A percentile compares a stretch with the other conserved stretches of the same genome.
These are phyloP conservation scores for Diphyllodes magnificus DNA, from an alignment of 2,113 vertebrate genomes.

Conservation along the genomic window DNA sequence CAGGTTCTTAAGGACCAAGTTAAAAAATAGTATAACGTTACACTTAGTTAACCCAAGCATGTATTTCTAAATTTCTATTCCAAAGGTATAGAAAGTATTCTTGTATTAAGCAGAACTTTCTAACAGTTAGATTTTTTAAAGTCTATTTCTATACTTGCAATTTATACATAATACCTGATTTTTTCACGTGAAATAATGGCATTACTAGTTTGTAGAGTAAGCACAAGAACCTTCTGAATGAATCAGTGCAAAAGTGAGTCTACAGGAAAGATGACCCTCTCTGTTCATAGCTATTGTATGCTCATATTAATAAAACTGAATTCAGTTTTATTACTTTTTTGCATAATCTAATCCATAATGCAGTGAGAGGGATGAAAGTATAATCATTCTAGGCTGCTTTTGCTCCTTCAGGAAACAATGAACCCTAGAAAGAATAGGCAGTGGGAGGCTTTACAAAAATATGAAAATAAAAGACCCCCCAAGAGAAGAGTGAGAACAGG, in stretches of 20 bases:
- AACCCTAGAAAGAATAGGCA: neutral
- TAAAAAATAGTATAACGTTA: neutral
- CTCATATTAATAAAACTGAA: neutral
- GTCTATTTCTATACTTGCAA: neutral
- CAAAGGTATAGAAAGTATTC: neutral
- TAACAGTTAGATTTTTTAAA: neutral
- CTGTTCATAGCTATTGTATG: neutral
- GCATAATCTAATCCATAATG: neutral
- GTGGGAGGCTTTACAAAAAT: neutral
- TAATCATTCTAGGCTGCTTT: neutral
- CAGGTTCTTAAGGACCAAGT: neutral
- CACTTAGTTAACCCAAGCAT: neutral
- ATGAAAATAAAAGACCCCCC: neutral
- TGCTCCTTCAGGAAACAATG: neutral
- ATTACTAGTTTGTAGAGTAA: neutral
- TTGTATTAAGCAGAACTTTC: neutral
- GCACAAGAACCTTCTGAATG: neutral
- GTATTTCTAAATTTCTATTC: neutral
- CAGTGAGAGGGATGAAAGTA: neutral
- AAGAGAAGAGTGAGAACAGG: neutral
- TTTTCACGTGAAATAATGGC: neutral
- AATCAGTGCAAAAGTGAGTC: neutral
- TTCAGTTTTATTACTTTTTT: neutral
- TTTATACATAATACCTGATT: neutral
- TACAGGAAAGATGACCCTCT: neutral